These are phyloP conservation scores for Neoscelio sp. DNA, from an alignment of 2,888 invertebrate genomes.

Conservation along the genomic window DNA sequence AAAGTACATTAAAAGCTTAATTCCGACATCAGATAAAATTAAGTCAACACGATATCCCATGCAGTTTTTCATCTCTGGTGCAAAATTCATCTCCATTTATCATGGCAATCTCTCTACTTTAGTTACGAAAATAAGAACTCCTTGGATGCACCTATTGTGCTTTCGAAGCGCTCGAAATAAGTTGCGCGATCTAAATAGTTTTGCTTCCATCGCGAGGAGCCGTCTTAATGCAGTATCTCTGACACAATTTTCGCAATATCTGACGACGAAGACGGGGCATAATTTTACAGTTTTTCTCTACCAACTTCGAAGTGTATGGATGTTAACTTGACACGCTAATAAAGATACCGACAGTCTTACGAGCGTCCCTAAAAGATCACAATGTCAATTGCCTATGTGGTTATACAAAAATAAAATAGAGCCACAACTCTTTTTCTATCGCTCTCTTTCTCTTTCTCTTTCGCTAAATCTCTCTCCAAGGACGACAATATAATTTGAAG, in stretches of 20 bases:
- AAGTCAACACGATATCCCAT: not conserved
- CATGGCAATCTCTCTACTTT: not conserved
- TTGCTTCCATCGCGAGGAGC: constrained; percentile 24
- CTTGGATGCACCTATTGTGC: constrained; percentile 14
- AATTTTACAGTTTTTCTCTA: constrained; percentile 45
- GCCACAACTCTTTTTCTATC: constrained; percentile 69
- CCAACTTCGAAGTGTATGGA: constrained; percentile 40
- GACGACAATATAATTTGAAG: constrained; percentile 9
- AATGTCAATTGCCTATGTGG: constrained; percentile 80
- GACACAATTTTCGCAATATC: constrained; percentile 15
- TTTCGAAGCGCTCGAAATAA: constrained; percentile 17
- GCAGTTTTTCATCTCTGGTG: not conserved
- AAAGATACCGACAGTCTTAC: constrained; percentile 69
- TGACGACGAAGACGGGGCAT: constrained; percentile 13
- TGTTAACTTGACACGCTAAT: constrained; percentile 56
- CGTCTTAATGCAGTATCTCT: not conserved
- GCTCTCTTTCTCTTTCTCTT: constrained; percentile 69
- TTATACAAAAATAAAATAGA: constrained; percentile 69
- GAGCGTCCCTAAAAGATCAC: constrained; percentile 75
- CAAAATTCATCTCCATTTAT: constrained; percentile 10
- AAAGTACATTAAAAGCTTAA: too few species aligned
- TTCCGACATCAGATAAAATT: too few species aligned
- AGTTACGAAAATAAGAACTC: constrained; percentile 14
- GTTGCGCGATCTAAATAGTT: constrained; percentile 3
- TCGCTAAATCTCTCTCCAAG: constrained; percentile 69